Conservation (phyloP, 1,140 invertebrate species). For the Drosophila paulistorum region DNA sequence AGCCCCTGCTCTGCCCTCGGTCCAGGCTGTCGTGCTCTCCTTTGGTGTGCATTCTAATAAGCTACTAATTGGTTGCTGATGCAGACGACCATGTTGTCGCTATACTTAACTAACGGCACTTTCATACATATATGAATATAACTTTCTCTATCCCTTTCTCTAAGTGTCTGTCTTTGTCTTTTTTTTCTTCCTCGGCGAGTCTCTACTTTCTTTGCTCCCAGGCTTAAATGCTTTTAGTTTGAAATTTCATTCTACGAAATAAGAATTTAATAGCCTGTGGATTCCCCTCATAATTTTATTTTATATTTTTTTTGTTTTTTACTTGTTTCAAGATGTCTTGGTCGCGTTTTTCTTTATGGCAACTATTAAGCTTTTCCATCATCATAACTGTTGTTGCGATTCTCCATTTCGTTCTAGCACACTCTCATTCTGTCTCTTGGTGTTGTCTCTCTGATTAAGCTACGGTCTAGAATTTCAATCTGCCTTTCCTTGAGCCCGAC, state of each 20-base stretch:
- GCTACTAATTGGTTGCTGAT: conserved; percentile 75
- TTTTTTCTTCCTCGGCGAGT: neutral
- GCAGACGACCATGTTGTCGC: conserved; percentile 55
- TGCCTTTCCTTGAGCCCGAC: conserved; percentile 21
- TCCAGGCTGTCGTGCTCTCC: too few relatives aligned
- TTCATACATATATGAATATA: conserved; percentile 25
- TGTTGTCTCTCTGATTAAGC: conserved; percentile 12
- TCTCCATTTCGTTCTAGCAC: neutral
- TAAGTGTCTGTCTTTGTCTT: neutral
- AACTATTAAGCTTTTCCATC: conserved; percentile 63
- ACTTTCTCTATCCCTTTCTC: conserved; percentile 8
- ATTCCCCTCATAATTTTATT: conserved; percentile 4
- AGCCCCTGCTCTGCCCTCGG: neutral
- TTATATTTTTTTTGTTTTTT: conserved; percentile 15
- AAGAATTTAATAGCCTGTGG: conserved; percentile 69
- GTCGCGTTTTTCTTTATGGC: conserved; percentile 47
- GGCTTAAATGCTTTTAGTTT: conserved; percentile 73
- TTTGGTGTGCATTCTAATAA: conserved; percentile 78
- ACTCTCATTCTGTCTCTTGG: neutral
- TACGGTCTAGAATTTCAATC: conserved; percentile 41
- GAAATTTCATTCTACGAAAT: conserved; percentile 78
- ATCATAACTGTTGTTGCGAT: conserved; percentile 37
- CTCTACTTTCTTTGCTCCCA: conserved; percentile 28
- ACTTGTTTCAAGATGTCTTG: conserved; percentile 13
- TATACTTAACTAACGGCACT: conserved; percentile 53